phyloP scores from a whole-genome alignment of 2,888 invertebrate species.

The Xanthia icteritia region DNA sequence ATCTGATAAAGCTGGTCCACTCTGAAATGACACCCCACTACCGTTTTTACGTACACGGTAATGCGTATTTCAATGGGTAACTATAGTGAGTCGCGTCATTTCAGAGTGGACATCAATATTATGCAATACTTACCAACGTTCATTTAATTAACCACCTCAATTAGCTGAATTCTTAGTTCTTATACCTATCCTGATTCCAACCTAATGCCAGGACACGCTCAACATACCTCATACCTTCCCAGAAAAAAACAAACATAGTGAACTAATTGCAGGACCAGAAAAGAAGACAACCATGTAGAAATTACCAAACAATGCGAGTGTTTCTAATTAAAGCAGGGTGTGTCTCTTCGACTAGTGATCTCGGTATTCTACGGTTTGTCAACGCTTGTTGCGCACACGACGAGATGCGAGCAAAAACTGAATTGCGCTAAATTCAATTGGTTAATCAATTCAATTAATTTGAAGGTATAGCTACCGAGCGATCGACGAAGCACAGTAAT shows the following conservation, averaged over 20 bases:
- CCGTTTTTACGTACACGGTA: no score
- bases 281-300: slow-evolving; percentile 50
- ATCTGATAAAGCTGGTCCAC: no score
- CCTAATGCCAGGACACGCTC: slow-evolving; percentile 31
- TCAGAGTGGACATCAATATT: background rate
- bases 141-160: no score
- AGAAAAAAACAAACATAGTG: slow-evolving; percentile 5
- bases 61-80: no score
- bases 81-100: no score
- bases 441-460: slow-evolving; percentile 89
- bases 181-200: slow-evolving; percentile 31
- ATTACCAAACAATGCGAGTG: slow-evolving; percentile 61
- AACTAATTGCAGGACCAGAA: slow-evolving; percentile 35
- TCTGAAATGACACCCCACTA: no score
- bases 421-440: slow-evolving; percentile 86
- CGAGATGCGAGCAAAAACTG: slow-evolving; percentile 78
- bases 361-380: slow-evolving; percentile 54
- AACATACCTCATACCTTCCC: background rate
- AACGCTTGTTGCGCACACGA: slow-evolving; percentile 60
- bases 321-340: slow-evolving; percentile 53
- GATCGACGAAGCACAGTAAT: slow-evolving; percentile 79
- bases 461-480: slow-evolving; percentile 81
- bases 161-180: slow-evolving; percentile 26
- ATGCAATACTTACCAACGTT: background rate
- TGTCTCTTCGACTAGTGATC: slow-evolving; percentile 48